These are phyloP conservation scores for Hepsetus odoe DNA, from an alignment of 2,113 vertebrate species.

Conservation along the genomic window DNA sequence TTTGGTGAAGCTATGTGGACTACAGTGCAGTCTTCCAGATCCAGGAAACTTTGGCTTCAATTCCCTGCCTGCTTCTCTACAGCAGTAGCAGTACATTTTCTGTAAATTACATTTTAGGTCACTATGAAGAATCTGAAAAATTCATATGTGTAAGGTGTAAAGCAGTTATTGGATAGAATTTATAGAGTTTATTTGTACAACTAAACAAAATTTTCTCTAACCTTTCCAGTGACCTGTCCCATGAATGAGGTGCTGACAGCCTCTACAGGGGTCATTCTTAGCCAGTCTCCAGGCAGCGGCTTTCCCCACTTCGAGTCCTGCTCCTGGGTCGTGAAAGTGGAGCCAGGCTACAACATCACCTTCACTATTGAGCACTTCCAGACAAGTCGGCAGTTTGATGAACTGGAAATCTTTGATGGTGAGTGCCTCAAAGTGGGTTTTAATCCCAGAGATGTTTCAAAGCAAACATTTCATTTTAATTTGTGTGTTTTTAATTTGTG, in stretches of 20 bases:
- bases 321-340: slow-evolving; percentile 93
- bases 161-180: background rate
- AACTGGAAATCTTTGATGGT: slow-evolving; percentile 98
- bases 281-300: slow-evolving; percentile 88
- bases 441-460: too few species aligned
- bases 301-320: slow-evolving; percentile 97
- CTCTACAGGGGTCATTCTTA: slow-evolving; percentile 91
- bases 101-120: too few species aligned
- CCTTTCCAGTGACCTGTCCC: slow-evolving; percentile 86
- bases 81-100: too few species aligned
- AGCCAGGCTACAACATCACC: slow-evolving; percentile 89
- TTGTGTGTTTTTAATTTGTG: background rate
- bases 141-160: too few species aligned
- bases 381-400: slow-evolving; percentile 93
- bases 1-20: too few species aligned
- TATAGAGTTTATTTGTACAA: background rate
- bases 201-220: background rate
- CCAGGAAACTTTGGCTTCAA: too few species aligned
- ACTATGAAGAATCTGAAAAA: too few species aligned
- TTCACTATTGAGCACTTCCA: slow-evolving; percentile 94
- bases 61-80: too few species aligned
- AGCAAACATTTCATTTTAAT: background rate
- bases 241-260: slow-evolving; percentile 90
- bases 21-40: too few species aligned
- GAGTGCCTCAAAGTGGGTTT: slow-evolving; percentile 57